A percentile compares a stretch with the other conserved stretches of the same genome.
These are phyloP conservation scores for Melanostigma gelatinosum DNA, from an alignment of 2,113 vertebrate genomes.

Conservation along the genomic window DNA sequence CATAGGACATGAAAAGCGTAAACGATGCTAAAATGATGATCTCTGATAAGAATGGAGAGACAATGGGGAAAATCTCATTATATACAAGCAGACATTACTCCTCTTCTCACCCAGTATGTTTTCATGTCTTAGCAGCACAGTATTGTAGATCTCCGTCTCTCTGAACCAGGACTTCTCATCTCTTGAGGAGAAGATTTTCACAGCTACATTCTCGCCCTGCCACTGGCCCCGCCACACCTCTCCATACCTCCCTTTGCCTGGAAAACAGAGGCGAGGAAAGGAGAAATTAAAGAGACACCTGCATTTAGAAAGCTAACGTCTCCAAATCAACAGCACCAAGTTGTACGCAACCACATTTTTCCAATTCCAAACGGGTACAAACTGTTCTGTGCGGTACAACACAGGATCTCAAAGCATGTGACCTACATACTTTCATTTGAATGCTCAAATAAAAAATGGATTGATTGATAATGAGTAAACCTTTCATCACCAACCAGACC, in stretches of 20 bases:
- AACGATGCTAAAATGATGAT: neutral
- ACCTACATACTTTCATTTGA: constrained; percentile 39
- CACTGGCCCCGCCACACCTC: constrained; percentile 88
- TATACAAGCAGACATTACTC: neutral
- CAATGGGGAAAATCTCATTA: neutral
- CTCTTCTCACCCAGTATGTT: constrained; percentile 83
- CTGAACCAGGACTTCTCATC: constrained; percentile 89
- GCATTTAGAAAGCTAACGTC: constrained; percentile 7
- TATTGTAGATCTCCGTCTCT: constrained; percentile 88
- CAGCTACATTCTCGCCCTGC: constrained; percentile 87
- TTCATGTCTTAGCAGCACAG: constrained; percentile 85
- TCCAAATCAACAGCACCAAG: constrained; percentile 11
- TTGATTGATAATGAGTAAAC: neutral
- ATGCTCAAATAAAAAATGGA: neutral
- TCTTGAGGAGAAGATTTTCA: constrained; percentile 87
- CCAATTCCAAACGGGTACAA: constrained; percentile 12
- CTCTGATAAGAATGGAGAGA: neutral
- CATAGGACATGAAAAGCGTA: neutral
- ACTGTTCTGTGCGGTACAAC: constrained; percentile 1
- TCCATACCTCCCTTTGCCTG: constrained; percentile 86
- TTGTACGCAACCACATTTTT: constrained; percentile 12
- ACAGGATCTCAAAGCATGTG: constrained; percentile 27
- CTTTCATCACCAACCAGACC: neutral
- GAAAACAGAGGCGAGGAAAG: neutral
- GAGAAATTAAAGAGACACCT: neutral